phyloP scores from a whole-genome alignment of 2,888 invertebrate species.

The Ligdia adustata region DNA sequence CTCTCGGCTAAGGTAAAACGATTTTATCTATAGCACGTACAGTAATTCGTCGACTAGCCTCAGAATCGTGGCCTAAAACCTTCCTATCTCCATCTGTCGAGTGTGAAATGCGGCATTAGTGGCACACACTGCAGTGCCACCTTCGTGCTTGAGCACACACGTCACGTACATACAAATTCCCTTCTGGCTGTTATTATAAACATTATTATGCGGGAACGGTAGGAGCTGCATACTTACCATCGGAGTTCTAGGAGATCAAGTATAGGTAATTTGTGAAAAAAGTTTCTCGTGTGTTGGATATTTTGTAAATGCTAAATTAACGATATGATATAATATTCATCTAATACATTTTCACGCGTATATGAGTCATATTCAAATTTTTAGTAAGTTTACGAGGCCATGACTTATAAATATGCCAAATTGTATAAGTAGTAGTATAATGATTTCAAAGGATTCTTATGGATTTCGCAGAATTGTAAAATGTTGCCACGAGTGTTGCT shows the following conservation, averaged over 20 bases:
- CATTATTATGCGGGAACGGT: slow-evolving; percentile 39
- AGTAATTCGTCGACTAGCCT: slow-evolving; percentile 5
- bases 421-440: too few relatives aligned
- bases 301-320: too few relatives aligned
- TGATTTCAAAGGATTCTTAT: too few relatives aligned
- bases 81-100: slow-evolving; percentile 40
- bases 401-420: too few relatives aligned
- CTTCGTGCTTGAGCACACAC: slow-evolving; percentile 21
- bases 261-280: too few relatives aligned
- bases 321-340: too few relatives aligned
- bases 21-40: slow-evolving; percentile 14
- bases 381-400: not conserved
- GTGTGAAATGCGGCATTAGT: slow-evolving; percentile 44
- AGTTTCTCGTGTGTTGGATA: too few relatives aligned
- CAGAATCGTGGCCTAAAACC: slow-evolving; percentile 37
- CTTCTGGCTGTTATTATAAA: slow-evolving; percentile 34
- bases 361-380: not conserved
- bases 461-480: too few relatives aligned
- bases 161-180: slow-evolving; percentile 42
- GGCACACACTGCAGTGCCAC: slow-evolving; percentile 17
- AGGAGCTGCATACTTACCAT: slow-evolving; percentile 19
- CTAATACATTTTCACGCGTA: too few relatives aligned
- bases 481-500: too few relatives aligned
- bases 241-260: slow-evolving; percentile 25
- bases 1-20: not conserved